A percentile compares a stretch with the other conserved stretches of the same genome.
Conservation (phyloP, 2,888 invertebrate species). For the Epinotia nisella region DNA sequence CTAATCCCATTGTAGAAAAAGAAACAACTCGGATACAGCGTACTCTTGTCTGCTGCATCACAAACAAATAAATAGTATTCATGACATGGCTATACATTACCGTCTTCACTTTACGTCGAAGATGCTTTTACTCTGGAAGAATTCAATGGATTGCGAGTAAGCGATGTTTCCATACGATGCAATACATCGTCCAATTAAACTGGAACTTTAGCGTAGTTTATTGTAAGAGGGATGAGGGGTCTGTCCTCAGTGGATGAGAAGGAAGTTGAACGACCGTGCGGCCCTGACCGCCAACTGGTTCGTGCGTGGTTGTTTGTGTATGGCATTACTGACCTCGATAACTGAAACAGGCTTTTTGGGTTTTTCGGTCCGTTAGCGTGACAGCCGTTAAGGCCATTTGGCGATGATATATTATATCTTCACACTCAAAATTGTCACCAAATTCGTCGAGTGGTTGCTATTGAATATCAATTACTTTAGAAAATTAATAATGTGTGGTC, state of each 20-base stretch:
- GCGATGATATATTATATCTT: constrained; percentile 35
- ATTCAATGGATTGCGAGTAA: constrained; percentile 26
- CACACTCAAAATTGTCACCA: constrained; percentile 7
- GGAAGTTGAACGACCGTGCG: constrained; percentile 59
- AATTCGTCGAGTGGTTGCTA: constrained; percentile 12
- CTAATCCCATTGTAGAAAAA: constrained; percentile 8
- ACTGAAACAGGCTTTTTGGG: constrained; percentile 55
- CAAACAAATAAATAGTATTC: constrained; percentile 17
- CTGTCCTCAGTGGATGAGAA: constrained; percentile 10
- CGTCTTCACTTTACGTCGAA: background rate
- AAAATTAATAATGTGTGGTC: constrained; percentile 16
- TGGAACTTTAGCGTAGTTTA: constrained; percentile 8
- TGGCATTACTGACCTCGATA: constrained; percentile 64
- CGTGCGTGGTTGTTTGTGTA: constrained; percentile 47
- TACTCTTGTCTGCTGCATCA: background rate
- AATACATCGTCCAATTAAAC: constrained; percentile 22
- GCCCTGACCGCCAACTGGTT: constrained; percentile 61
- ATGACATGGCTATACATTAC: constrained; percentile 18
- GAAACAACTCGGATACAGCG: constrained; percentile 8
- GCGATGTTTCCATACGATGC: constrained; percentile 19
- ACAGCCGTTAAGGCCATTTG: constrained; percentile 46
- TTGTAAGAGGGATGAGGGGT: constrained; percentile 18
- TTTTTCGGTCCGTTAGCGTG: constrained; percentile 54
- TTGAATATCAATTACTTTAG: background rate
- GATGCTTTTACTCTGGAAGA: constrained; percentile 19